phyloP scores from a whole-genome alignment of 2,113 vertebrate genomes.

The Sialia sialis region DNA sequence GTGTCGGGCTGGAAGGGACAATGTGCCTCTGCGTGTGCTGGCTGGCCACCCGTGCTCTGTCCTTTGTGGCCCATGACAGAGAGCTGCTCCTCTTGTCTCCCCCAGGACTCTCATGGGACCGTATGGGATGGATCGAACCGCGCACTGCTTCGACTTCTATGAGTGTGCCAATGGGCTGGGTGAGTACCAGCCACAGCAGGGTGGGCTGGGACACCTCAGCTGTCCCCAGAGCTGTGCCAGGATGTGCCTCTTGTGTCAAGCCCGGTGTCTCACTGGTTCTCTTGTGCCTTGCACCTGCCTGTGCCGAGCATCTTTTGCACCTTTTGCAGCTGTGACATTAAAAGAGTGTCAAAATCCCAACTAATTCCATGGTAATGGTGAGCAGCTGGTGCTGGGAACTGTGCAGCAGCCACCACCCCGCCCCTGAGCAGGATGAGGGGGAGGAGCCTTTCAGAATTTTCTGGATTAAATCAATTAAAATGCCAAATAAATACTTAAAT shows the following conservation, averaged over 20 bases:
- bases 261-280: background rate
- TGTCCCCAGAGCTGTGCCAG: fast-evolving
- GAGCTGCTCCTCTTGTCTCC: background rate
- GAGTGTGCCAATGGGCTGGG: constrained; percentile 88
- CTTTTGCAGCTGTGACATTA: background rate
- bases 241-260: background rate
- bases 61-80: fast-evolving
- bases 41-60: background rate
- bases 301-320: background rate
- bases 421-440: background rate
- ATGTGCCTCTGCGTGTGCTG: background rate
- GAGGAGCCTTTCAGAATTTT: background rate
- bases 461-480: background rate
- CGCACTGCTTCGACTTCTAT: constrained; percentile 84
- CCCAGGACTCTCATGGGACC: constrained; percentile 90
- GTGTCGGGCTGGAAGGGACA: fast-evolving
- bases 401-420: background rate
- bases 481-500: background rate
- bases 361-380: background rate
- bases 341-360: background rate
- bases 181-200: constrained; percentile 41
- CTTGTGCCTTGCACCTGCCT: background rate
- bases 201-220: background rate
- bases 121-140: constrained; percentile 80
- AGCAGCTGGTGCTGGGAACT: background rate